Conservation (phyloP, 1,140 invertebrate species). For the Ruditapes philippinarum region DNA sequence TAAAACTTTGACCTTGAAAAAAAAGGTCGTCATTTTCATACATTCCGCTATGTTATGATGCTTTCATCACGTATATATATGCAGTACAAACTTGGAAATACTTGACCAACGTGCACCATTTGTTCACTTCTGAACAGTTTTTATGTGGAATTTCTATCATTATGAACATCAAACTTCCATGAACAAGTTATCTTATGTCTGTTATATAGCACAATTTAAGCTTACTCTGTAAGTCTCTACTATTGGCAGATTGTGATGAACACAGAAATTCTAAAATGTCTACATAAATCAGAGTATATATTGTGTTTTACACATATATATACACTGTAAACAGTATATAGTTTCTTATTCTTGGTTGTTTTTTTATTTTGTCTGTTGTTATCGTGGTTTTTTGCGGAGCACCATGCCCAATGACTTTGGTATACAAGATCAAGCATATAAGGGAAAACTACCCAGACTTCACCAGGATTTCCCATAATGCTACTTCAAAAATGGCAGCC, state of each 20-base stretch:
- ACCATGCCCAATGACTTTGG: conserved; percentile 26
- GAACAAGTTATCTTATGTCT: neutral
- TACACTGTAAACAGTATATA: conserved; percentile 13
- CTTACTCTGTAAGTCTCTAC: conserved; percentile 13
- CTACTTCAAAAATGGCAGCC: conserved; percentile 30
- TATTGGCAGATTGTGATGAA: conserved; percentile 22
- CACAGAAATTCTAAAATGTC: conserved; percentile 7
- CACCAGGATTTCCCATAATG: conserved; percentile 12
- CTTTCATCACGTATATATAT: neutral
- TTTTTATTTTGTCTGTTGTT: no score
- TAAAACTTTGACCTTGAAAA: no score
- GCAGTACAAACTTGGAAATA: neutral
- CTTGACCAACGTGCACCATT: neutral
- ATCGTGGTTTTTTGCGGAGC: conserved; percentile 26
- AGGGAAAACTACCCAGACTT: neutral
- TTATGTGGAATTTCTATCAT: neutral
- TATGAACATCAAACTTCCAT: conserved; percentile 2
- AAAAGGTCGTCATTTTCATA: no score
- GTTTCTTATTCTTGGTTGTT: neutral
- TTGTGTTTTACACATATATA: conserved; percentile 30
- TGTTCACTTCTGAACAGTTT: neutral
- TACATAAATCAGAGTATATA: neutral
- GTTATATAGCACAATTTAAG: conserved; percentile 7
- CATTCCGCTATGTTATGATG: neutral
- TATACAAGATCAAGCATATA: neutral